phyloP scores from a whole-genome alignment of 2,797 vertebrate genomes.

The Paedocypris micromegethes region DNA sequence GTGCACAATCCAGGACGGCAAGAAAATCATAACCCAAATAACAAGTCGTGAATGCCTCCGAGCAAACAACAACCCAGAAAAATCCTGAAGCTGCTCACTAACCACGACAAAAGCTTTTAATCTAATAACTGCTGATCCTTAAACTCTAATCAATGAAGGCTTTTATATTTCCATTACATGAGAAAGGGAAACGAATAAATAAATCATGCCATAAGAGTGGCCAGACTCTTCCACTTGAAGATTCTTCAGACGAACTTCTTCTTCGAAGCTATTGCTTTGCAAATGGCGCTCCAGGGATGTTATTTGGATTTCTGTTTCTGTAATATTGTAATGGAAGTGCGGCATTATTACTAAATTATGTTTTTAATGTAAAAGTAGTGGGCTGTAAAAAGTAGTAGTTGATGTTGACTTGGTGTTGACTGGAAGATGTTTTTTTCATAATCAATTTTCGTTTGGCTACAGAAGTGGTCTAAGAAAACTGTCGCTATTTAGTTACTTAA shows the following conservation, averaged over 20 bases:
- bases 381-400: conserved; percentile 53
- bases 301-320: conserved; percentile 50
- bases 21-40: neutral
- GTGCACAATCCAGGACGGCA: conserved; percentile 8
- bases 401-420: conserved; percentile 7
- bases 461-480: conserved; percentile 41
- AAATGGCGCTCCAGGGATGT: conserved; percentile 45
- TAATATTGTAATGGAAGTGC: conserved; percentile 25
- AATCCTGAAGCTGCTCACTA: conserved; percentile 28
- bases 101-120: conserved; percentile 66
- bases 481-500: conserved; percentile 7
- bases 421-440: conserved; percentile 66
- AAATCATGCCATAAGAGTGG: conserved; percentile 46
- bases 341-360: conserved; percentile 45
- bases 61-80: conserved; percentile 10
- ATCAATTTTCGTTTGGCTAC: conserved; percentile 62
- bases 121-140: conserved; percentile 72
- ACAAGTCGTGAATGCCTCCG: conserved; percentile 2
- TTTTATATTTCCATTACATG: conserved; percentile 75
- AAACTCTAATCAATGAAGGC: conserved; percentile 73
- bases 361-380: conserved; percentile 53
- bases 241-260: conserved; percentile 45
- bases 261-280: conserved; percentile 24
- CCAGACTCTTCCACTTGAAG: conserved; percentile 31
- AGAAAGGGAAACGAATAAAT: conserved; percentile 62